phyloP scores from a whole-genome alignment of 2,888 invertebrate genomes.

The Stenurella melanura region DNA sequence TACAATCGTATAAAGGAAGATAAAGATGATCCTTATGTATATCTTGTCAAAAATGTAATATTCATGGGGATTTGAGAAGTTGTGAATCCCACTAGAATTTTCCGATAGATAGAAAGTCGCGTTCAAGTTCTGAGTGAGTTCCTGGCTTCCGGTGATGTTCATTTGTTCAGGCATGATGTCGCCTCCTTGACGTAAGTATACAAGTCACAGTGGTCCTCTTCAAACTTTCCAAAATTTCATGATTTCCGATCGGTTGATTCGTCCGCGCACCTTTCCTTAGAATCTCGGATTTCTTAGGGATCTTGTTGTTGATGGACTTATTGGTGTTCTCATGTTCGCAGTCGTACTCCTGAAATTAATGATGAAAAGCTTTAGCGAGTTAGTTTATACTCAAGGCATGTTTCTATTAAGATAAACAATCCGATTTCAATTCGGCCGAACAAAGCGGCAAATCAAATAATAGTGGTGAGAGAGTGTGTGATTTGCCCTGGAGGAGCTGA shows the following conservation, averaged over 20 bases:
- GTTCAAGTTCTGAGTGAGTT: neutral
- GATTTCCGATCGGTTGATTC: neutral
- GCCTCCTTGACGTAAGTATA: neutral
- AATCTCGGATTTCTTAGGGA: neutral
- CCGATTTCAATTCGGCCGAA: neutral
- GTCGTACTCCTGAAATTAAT: neutral
- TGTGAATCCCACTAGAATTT: neutral
- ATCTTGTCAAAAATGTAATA: slow-evolving; percentile 83
- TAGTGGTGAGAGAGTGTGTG: neutral
- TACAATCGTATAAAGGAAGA: slow-evolving; percentile 84
- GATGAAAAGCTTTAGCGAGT: neutral
- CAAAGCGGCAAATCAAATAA: neutral
- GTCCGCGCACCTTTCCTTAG: neutral
- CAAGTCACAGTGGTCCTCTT: neutral
- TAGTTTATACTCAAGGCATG: neutral
- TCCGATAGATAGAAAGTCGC: neutral
- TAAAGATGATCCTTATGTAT: slow-evolving; percentile 84
- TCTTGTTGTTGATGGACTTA: neutral
- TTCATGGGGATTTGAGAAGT: slow-evolving; percentile 12
- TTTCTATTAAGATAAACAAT: slow-evolving; percentile 1
- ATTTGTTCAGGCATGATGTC: slow-evolving; percentile 33
- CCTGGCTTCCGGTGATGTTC: slow-evolving; percentile 22
- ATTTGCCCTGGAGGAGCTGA: neutral
- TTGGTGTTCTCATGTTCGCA: slow-evolving; percentile 9
- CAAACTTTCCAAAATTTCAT: neutral